These are phyloP conservation scores for Schizopygopsis malacanthus DNA, from an alignment of 2,797 vertebrate species.

Conservation along the genomic window DNA sequence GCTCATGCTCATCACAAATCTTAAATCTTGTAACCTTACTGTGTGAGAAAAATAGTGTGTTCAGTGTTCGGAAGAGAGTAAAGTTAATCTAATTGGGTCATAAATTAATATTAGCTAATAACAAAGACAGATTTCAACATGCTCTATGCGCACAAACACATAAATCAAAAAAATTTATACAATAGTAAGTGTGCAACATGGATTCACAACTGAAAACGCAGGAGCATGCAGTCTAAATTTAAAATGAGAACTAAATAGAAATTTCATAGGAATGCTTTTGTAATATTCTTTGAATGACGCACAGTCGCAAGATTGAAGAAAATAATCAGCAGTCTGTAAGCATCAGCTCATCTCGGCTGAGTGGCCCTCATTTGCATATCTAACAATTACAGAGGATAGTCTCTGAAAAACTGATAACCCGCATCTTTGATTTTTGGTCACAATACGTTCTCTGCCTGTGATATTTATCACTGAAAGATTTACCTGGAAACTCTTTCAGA, in stretches of 20 bases:
- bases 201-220: background rate
- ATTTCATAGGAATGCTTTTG: background rate
- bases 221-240: background rate
- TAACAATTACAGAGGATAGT: conserved; percentile 30
- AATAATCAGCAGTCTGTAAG: conserved; percentile 27
- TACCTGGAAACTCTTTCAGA: conserved; percentile 43
- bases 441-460: conserved; percentile 35
- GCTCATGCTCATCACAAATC: conserved; percentile 3
- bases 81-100: background rate
- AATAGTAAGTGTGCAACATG: background rate
- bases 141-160: background rate
- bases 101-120: background rate
- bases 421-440: conserved; percentile 33
- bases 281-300: conserved; percentile 3
- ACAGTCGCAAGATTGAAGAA: conserved; percentile 15
- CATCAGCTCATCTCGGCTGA: conserved; percentile 36
- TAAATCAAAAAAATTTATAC: background rate
- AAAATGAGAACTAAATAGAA: background rate
- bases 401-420: conserved; percentile 33
- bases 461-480: conserved; percentile 42
- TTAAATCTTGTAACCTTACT: background rate
- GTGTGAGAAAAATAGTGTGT: background rate
- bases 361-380: conserved; percentile 48
- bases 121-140: background rate
- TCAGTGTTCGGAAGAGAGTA: background rate